Percentiles rank a stretch among this genome's conserved stretches.
phyloP scores from a whole-genome alignment of 2,888 invertebrate genomes.

The Iselma pallidipennis region DNA sequence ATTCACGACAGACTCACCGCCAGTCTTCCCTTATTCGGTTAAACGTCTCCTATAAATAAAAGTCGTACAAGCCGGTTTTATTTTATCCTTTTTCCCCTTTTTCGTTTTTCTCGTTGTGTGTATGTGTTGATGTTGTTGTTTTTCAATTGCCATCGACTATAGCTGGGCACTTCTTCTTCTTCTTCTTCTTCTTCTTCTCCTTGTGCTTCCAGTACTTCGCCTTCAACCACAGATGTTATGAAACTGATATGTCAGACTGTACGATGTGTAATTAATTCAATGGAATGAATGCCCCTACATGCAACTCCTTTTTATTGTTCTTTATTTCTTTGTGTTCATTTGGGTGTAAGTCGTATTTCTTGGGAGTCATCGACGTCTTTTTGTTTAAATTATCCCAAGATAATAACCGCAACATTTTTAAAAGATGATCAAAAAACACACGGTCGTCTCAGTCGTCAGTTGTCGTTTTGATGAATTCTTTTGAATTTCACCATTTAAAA shows the following conservation, averaged over 20 bases:
- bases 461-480: too few relatives aligned
- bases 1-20: constrained; percentile 36
- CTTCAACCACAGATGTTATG: constrained; percentile 31
- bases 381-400: not conserved
- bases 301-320: constrained; percentile 29
- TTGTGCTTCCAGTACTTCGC: constrained; percentile 5
- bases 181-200: constrained; percentile 10
- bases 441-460: too few relatives aligned
- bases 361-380: not conserved
- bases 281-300: constrained; percentile 30
- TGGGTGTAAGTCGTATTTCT: not conserved
- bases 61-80: constrained; percentile 35
- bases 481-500: not conserved
- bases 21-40: constrained; percentile 41
- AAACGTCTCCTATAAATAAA: constrained; percentile 40
- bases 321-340: constrained; percentile 27
- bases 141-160: not conserved
- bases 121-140: not conserved
- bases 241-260: constrained; percentile 33
- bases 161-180: not conserved
- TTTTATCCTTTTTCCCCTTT: constrained; percentile 24
- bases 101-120: not conserved
- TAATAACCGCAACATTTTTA: not conserved
- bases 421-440: too few relatives aligned
- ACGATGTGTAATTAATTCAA: constrained; percentile 38